Evolutionary conservation across 2,888 invertebrate genomes (phyloP), one percentile per base, ranked within the genome.

Genomic region (Esperia sulphurella): DNA sequence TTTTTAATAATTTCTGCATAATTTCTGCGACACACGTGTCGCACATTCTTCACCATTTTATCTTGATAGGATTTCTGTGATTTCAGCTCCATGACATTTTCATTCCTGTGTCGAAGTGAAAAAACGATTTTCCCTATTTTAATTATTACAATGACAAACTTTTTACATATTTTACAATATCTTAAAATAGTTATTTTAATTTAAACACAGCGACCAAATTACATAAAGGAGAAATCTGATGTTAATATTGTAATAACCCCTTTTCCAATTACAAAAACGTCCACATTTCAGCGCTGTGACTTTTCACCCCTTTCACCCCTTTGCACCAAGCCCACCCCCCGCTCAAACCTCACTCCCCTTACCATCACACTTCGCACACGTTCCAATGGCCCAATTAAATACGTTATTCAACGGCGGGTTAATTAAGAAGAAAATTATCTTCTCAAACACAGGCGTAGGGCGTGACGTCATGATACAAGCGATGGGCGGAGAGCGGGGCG

Each of bases 371-470:
- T 67, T 69, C 67, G 65, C 73, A 76, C 80, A 77, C 79, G 77
- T 78, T 71, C 68, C 80, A 67, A 83, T 73, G 76, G 73, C 65
- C 78, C 81, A 83, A 84, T 83, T 83, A 80, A 79, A 83, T 77
- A 71, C 73, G 71, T 68, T 68, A 79, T 81, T 78, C 77, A 75
- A 65, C 71, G 67, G 74, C 68, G 75, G 77, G 85, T 84, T 86
- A 85, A 85, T 86, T 85, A 85, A 77, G 80, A 82, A 84, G 83
- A 83, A 84, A 84, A 85, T 86, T 83, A 83, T 85, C 84, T 85
- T 68, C 75, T 83, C 81, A 79, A 83, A 79, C 76, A 77, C 75
- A 74, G 74, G 59, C 64, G 59, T 68, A 64, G 65, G 68, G 71
- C 66, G 70, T 68, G 55, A 59, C 51, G 48, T 31, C 43, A 13